A percentile compares a stretch with the other conserved stretches of the same genome.
phyloP scores from a whole-genome alignment of 92 coral and sea anemone genomes.

The Epizoanthus stellaris region DNA sequence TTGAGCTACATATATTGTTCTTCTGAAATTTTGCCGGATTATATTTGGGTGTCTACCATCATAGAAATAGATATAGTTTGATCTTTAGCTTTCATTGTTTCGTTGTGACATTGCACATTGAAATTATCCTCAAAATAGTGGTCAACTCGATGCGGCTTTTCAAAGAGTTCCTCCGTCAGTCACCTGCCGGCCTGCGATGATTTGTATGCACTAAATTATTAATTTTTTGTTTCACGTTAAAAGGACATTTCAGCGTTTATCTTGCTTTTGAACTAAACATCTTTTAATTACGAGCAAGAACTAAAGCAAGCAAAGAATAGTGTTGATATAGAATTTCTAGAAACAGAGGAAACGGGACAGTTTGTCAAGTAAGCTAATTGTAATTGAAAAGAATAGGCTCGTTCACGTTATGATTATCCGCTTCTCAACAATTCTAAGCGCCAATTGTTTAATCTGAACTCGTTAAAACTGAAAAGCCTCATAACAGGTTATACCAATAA shows the following conservation, averaged over 20 bases:
- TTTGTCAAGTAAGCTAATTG: conserved; percentile 48
- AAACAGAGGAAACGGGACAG: conserved; percentile 40
- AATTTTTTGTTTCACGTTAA: conserved; percentile 37
- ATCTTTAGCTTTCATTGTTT: conserved; percentile 32
- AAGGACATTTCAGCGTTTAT: conserved; percentile 46
- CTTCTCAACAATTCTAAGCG: background rate
- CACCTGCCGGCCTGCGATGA: conserved; percentile 36
- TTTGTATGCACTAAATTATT: conserved; percentile 44
- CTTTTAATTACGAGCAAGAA: conserved; percentile 51
- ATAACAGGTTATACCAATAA: too few relatives aligned
- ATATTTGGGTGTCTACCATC: background rate
- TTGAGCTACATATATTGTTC: background rate
- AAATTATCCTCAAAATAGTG: conserved; percentile 45
- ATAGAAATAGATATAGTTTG: conserved; percentile 18
- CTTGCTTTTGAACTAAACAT: conserved; percentile 46
- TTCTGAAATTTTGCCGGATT: background rate
- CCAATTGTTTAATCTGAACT: background rate
- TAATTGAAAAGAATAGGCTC: conserved; percentile 18
- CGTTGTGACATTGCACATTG: conserved; percentile 37
- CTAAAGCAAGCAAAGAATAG: conserved; percentile 40
- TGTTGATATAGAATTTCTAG: conserved; percentile 45
- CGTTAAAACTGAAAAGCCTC: background rate
- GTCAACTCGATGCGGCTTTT: conserved; percentile 36
- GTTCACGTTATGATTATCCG: conserved; percentile 21
- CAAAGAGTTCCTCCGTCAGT: conserved; percentile 17